A percentile compares a stretch with the other conserved stretches of the same genome.
Evolutionary conservation across 2,797 vertebrate species (phyloP).

Genomic region (Echeneis naucrates): DNA sequence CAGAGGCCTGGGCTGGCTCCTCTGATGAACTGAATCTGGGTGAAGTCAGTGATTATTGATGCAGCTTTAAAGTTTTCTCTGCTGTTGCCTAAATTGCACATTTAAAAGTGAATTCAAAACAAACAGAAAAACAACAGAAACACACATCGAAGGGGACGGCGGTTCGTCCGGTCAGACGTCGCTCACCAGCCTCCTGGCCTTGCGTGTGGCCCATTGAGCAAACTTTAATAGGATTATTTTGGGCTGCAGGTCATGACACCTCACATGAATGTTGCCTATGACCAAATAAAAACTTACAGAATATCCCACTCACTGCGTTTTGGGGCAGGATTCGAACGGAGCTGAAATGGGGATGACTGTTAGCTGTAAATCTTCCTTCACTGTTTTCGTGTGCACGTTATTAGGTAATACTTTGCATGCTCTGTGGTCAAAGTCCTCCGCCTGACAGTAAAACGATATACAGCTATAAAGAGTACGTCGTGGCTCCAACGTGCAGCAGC

Average conservation of each 20-base stretch:
- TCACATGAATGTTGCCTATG: conserved; percentile 66
- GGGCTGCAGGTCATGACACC: conserved; percentile 72
- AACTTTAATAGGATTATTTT: conserved; percentile 78
- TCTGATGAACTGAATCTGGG: not conserved
- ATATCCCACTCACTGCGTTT: not conserved
- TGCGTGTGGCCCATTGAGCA: conserved; percentile 66
- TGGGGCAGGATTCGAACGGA: not conserved
- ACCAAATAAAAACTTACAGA: conserved; percentile 57
- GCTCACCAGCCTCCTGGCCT: conserved; percentile 46
- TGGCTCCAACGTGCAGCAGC: no score
- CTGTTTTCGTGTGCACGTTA: not conserved
- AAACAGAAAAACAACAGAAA: not conserved
- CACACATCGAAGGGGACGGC: conserved; percentile 28
- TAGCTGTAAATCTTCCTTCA: not conserved
- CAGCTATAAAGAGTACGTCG: no score
- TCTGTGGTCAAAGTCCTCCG: conserved; percentile 4
- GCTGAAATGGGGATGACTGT: not conserved
- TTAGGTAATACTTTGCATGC: not conserved
- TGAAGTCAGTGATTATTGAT: not conserved
- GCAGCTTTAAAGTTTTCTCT: not conserved
- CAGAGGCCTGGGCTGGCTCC: no score
- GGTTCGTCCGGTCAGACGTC: conserved; percentile 24
- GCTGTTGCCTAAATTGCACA: not conserved
- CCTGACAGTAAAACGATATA: not conserved
- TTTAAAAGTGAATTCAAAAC: not conserved